A percentile compares a stretch with the other conserved stretches of the same genome.
phyloP scores from a whole-genome alignment of 2,113 vertebrate genomes.

The Clarias magur region DNA sequence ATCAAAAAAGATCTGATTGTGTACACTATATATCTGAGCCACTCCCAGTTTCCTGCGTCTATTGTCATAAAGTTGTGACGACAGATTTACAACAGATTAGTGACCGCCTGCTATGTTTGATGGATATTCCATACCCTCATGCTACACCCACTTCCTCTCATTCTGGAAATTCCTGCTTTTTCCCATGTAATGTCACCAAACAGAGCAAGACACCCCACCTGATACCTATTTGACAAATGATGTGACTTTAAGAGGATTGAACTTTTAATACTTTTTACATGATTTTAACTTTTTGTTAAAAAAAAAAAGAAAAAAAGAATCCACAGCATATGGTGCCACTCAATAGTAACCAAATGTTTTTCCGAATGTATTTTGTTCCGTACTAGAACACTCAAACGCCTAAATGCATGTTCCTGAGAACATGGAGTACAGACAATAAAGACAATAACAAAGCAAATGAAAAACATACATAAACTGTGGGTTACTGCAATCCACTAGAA shows the following conservation, averaged over 20 bases:
- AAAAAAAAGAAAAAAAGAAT: not conserved
- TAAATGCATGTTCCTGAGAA: not conserved
- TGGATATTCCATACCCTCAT: conserved; percentile 64
- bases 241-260: not conserved
- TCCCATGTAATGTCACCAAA: conserved; percentile 37
- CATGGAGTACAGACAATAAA: not conserved
- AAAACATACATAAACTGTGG: not conserved
- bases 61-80: not conserved
- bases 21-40: not conserved
- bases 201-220: conserved; percentile 34
- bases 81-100: not conserved
- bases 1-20: not conserved
- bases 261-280: not conserved
- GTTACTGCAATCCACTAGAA: not conserved
- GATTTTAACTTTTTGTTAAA: not conserved
- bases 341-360: not conserved
- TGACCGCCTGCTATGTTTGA: conserved; percentile 21
- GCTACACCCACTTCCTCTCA: conserved; percentile 62
- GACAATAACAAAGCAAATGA: not conserved
- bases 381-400: not conserved
- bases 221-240: not conserved
- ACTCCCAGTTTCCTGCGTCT: conserved; percentile 9
- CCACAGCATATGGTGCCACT: not conserved
- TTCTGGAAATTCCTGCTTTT: conserved; percentile 50
- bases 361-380: not conserved